Evolutionary conservation across 2,888 invertebrate genomes (phyloP).

Genomic region (Sisyra terminalis): DNA sequence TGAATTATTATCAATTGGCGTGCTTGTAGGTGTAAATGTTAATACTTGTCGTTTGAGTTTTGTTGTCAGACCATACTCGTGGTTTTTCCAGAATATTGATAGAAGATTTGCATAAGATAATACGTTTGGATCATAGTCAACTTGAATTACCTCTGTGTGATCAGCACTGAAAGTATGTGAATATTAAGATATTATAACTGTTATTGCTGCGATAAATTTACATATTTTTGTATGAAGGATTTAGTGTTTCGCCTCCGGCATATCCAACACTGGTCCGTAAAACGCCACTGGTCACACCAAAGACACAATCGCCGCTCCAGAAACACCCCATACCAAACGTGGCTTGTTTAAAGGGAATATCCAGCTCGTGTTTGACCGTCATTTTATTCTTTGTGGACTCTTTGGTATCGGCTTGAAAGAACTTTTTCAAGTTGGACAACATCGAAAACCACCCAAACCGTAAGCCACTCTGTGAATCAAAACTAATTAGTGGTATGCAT

Average conservation of each 20-base stretch:
- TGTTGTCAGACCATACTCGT: constrained; percentile 72
- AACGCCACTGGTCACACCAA: constrained; percentile 59
- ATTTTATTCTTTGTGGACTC: neutral
- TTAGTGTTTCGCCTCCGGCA: constrained; percentile 65
- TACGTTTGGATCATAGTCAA: constrained; percentile 73
- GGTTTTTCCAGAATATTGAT: constrained; percentile 80
- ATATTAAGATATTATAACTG: too few species aligned
- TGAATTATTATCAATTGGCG: neutral
- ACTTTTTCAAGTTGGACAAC: too few species aligned
- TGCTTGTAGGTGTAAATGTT: neutral
- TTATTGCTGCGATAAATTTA: constrained; percentile 32
- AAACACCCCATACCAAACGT: constrained; percentile 91
- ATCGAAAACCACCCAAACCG: too few species aligned
- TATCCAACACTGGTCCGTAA: constrained; percentile 84
- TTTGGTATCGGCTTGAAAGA: too few species aligned
- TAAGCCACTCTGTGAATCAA: too few species aligned
- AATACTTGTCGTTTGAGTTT: constrained; percentile 66
- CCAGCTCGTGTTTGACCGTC: constrained; percentile 35
- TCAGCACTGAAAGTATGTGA: constrained; percentile 51
- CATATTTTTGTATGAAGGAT: constrained; percentile 75
- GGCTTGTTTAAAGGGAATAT: constrained; percentile 49
- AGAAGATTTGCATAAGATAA: constrained; percentile 64
- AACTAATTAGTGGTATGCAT: too few species aligned
- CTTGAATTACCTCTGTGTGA: constrained; percentile 86
- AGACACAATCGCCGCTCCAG: constrained; percentile 79